phyloP scores from a whole-genome alignment of 2,113 vertebrate genomes.

The Mormoops blainvillei region DNA sequence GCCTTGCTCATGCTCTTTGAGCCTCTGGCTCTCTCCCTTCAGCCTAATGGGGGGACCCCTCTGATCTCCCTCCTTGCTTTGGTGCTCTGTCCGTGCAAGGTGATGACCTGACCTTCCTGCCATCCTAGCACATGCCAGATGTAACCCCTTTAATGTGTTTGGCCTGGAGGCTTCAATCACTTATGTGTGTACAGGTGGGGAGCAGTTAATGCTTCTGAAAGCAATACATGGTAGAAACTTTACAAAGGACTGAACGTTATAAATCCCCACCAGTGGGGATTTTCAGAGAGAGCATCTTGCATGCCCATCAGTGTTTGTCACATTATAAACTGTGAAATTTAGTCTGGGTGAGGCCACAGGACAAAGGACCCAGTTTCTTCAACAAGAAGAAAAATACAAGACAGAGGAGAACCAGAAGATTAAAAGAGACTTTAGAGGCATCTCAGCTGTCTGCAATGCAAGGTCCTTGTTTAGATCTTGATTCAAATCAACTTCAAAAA shows the following conservation, averaged over 20 bases:
- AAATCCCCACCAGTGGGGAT: background rate
- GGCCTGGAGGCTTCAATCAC: background rate
- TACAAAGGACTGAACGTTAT: background rate
- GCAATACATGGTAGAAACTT: background rate
- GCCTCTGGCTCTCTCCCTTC: background rate
- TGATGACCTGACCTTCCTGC: background rate
- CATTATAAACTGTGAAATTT: background rate
- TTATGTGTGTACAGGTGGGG: background rate
- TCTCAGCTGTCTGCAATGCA: background rate
- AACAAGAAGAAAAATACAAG: background rate
- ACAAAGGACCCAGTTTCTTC: background rate
- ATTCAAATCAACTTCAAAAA: background rate
- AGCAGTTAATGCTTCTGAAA: background rate
- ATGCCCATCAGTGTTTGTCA: background rate
- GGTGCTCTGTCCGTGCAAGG: background rate
- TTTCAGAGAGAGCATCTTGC: background rate
- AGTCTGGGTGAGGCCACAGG: too few species aligned
- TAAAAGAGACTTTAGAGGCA: background rate
- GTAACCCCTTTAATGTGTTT: background rate
- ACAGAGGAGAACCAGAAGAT: background rate
- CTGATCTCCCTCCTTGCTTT: background rate
- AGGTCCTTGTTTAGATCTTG: background rate
- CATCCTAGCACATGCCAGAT: background rate
- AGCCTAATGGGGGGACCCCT: background rate
- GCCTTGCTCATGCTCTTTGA: background rate